Evolutionary conservation across 2,888 invertebrate genomes (phyloP).

Genomic region (Agriotes lineatus): DNA sequence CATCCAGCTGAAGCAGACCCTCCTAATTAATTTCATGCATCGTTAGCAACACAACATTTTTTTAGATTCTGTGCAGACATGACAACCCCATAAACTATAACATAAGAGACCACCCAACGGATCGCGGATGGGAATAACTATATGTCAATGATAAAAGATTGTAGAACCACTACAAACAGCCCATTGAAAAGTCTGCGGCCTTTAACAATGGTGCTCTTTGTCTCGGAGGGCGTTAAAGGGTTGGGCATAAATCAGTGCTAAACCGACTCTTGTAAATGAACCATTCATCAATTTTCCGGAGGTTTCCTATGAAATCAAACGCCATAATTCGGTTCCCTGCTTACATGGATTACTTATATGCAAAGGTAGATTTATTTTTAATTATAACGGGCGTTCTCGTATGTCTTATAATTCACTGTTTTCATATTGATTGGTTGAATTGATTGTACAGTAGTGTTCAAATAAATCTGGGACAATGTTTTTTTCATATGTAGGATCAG

Average conservation of each 20-base stretch:
- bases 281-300: conserved; percentile 14
- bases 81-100: conserved; percentile 39
- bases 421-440: no score
- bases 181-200: conserved; percentile 3
- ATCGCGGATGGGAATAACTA: conserved; percentile 29
- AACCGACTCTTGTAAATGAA: neutral
- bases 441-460: no score
- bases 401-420: no score
- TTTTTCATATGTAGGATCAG: no score
- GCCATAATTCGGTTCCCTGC: no score
- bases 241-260: conserved; percentile 28
- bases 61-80: conserved; percentile 23
- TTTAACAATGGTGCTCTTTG: conserved; percentile 25
- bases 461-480: no score
- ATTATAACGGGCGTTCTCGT: no score
- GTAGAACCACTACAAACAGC: conserved; percentile 13
- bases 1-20: neutral
- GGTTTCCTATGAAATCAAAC: neutral
- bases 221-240: conserved; percentile 32
- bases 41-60: conserved; percentile 29
- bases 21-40: conserved; percentile 32
- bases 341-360: no score
- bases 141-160: conserved; percentile 40
- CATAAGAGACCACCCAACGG: conserved; percentile 37
- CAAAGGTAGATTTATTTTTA: no score